Base-by-base conservation (phyloP, 2,797 vertebrate species). In the Rhabdomys pumilio region DNA sequence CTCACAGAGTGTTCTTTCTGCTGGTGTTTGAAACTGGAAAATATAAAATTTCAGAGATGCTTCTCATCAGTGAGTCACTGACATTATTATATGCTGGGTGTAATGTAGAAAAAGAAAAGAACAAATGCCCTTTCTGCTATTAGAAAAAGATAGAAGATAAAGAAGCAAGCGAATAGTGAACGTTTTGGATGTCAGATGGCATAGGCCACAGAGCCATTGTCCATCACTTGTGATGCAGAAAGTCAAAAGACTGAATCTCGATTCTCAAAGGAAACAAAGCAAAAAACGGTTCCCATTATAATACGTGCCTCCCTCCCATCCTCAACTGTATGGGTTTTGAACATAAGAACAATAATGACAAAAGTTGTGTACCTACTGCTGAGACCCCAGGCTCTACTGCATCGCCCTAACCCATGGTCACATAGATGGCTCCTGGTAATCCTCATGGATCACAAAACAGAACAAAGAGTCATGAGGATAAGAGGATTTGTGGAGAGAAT, bases 11-110 rank as follows among this genome's bases (percentile, higher is more conserved):
- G 20, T 41, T 72, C 29, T 86, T 81, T 86, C 50, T 38, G 38
- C 38, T 93, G 29, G 53, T 85, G 26, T 88, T 67, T 90, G 79
- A 90, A 93, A 92, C 29, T 79, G 24, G 19, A 59, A 95, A 90
- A 90, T 69, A 69, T 34, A 24, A 83, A 82, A 73, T 8, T 75
- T 29, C 38, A 26, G 61, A 57, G 29, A 73, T 69, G 50, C 73
- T 75, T 87, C 8, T 82, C 61, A 63, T 87, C 53, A 67, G 17
- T 0, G 9, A 89, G 50, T 88, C 47, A 73, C 69, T 76, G 80
- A 90, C 55, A 76, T 11, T 41, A 31, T 8, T 77, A 13, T 19
- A 9, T 38, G 15, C 24, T 61, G 53, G 12, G 14, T 34, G 26
- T 3, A 1, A 2, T 29, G 9, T 22, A 61, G 11, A 65, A 1